Evolutionary conservation across 2,113 vertebrate genomes (phyloP).

Genomic region (Dunckerocampus dactyliophorus): DNA sequence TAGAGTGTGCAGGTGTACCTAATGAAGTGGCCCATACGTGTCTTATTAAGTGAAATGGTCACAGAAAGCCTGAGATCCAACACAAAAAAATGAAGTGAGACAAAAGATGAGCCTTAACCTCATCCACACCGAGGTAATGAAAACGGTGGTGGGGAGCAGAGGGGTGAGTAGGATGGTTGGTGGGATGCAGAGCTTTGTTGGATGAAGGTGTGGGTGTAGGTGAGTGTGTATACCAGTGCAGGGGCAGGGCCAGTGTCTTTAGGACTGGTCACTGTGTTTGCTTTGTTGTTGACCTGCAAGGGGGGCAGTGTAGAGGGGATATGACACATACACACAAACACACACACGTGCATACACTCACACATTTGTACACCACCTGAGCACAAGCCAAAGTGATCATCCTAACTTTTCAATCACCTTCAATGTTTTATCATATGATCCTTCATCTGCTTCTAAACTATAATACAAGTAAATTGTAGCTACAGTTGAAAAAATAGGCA

Average conservation of each 20-base stretch:
- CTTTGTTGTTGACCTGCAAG: constrained; percentile 99
- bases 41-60: constrained; percentile 3
- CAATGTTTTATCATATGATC: background rate
- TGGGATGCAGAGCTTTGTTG: constrained; percentile 14
- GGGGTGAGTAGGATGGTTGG: constrained; percentile 1
- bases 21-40: background rate
- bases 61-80: constrained; percentile 8
- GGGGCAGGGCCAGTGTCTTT: constrained; percentile 95
- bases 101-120: constrained; percentile 53
- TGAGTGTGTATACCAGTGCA: constrained; percentile 89
- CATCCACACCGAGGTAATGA: constrained; percentile 23
- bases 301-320: constrained; percentile 63
- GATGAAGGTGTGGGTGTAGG: constrained; percentile 46
- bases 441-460: background rate
- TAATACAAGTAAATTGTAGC: too few relatives aligned
- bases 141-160: constrained; percentile 12
- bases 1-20: background rate
- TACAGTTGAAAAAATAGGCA: too few relatives aligned
- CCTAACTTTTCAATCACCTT: background rate
- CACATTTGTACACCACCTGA: background rate
- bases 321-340: constrained; percentile 52
- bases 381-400: constrained; percentile 11
- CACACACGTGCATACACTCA: constrained; percentile 8
- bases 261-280: constrained; percentile 98
- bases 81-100: constrained; percentile 13